These are phyloP conservation scores for Bubalus kerabau DNA, from an alignment of 2,113 vertebrate species.

Conservation along the genomic window DNA sequence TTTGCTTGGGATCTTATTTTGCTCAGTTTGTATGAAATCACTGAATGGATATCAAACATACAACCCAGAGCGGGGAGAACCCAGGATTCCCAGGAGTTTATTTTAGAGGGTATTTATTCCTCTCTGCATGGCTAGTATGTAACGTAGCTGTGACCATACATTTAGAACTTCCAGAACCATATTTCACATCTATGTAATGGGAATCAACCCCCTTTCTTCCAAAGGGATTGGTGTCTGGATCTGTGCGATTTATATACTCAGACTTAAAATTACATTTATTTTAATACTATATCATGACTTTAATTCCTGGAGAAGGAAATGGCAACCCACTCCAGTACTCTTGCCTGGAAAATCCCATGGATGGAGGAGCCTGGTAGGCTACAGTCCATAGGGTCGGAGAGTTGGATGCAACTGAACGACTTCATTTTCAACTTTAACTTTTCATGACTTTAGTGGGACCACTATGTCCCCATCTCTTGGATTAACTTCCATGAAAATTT, in stretches of 20 bases:
- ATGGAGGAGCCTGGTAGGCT: neutral
- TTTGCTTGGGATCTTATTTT: neutral
- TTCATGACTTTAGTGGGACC: neutral
- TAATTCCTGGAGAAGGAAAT: neutral
- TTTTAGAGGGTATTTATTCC: too few relatives aligned
- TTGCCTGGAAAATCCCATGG: neutral
- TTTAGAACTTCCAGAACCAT: neutral
- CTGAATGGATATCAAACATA: neutral
- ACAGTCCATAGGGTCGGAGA: neutral
- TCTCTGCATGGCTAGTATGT: neutral
- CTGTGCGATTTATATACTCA: neutral
- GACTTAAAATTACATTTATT: neutral
- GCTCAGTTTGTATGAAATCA: neutral
- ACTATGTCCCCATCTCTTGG: neutral
- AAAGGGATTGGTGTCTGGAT: neutral
- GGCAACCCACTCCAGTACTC: neutral
- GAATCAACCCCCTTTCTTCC: neutral
- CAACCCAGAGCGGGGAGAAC: neutral
- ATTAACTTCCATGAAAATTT: neutral
- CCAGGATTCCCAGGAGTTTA: neutral
- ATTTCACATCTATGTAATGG: neutral
- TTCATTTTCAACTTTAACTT: neutral
- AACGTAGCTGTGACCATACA: neutral
- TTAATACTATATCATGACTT: neutral
- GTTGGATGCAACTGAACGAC: fast-evolving